Conservation (phyloP, 2,888 invertebrate species). For the Agonopterix heracliana region DNA sequence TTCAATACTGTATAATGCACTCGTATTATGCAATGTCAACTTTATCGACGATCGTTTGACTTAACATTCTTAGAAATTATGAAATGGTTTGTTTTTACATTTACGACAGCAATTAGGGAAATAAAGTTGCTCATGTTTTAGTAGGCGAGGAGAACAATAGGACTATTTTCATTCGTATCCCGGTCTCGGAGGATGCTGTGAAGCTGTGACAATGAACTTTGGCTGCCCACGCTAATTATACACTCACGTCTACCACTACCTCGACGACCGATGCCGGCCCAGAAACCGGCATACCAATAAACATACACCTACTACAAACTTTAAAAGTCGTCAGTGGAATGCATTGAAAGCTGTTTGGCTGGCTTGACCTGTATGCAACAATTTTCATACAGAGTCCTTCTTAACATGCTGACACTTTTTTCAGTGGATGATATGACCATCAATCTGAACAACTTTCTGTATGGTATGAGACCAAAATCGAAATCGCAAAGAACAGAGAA, state of each 20-base stretch:
- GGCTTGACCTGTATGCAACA: too few species aligned
- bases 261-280: slow-evolving; percentile 51
- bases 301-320: slow-evolving; percentile 19
- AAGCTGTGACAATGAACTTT: slow-evolving; percentile 73
- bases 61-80: background rate
- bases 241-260: slow-evolving; percentile 38
- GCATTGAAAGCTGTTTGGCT: too few species aligned
- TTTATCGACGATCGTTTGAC: background rate
- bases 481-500: too few species aligned
- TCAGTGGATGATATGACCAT: too few species aligned
- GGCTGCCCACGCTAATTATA: slow-evolving; percentile 73
- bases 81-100: background rate
- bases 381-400: too few species aligned
- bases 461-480: too few species aligned
- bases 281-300: slow-evolving; percentile 43
- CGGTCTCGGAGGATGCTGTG: slow-evolving; percentile 31
- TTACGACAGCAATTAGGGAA: background rate
- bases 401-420: too few species aligned
- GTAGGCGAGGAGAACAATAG: slow-evolving; percentile 31
- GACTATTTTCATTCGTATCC: slow-evolving; percentile 50
- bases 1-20: background rate
- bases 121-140: too few species aligned
- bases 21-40: slow-evolving; percentile 4
- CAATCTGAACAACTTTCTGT: too few species aligned
- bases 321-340: too few species aligned